Conservation (phyloP, 2,797 vertebrate species). For the Euphonia xanthogaster region DNA sequence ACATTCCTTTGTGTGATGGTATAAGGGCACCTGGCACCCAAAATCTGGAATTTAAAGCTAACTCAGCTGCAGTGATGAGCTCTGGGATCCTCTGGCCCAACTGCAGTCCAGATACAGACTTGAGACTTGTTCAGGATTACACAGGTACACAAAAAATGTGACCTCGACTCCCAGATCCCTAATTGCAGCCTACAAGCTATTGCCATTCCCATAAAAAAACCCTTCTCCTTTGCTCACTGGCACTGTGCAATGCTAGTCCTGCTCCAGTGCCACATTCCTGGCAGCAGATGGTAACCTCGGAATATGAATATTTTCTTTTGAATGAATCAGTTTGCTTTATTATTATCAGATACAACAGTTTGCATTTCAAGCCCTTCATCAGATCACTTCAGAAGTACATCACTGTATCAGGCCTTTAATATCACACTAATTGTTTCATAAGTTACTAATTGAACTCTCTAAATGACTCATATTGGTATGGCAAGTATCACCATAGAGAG, state of each 20-base stretch:
- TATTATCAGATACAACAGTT: not conserved
- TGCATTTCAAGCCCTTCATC: not conserved
- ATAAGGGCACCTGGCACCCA: not conserved
- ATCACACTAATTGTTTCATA: slow-evolving; percentile 51
- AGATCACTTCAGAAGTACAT: not conserved
- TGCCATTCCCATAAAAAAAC: not conserved
- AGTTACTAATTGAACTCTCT: slow-evolving; percentile 47
- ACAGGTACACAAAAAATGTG: not conserved
- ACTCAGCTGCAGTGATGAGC: not conserved
- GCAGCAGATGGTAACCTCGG: not conserved
- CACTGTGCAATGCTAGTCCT: not conserved
- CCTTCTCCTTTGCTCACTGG: not conserved
- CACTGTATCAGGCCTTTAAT: slow-evolving; percentile 5
- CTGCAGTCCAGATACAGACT: not conserved
- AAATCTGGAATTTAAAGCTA: not conserved
- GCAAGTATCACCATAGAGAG: not conserved
- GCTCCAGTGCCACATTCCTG: not conserved
- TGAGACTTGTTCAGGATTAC: not conserved
- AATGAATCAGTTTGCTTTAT: not conserved
- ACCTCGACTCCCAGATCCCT: not conserved
- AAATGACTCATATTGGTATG: slow-evolving; percentile 31
- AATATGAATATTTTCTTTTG: not conserved
- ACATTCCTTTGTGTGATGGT: not conserved
- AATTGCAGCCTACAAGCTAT: not conserved
- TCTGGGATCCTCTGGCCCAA: not conserved